These are phyloP conservation scores for Sinocyclocheilus anshuiensis DNA, from an alignment of 2,113 vertebrate genomes.

Conservation along the genomic window DNA sequence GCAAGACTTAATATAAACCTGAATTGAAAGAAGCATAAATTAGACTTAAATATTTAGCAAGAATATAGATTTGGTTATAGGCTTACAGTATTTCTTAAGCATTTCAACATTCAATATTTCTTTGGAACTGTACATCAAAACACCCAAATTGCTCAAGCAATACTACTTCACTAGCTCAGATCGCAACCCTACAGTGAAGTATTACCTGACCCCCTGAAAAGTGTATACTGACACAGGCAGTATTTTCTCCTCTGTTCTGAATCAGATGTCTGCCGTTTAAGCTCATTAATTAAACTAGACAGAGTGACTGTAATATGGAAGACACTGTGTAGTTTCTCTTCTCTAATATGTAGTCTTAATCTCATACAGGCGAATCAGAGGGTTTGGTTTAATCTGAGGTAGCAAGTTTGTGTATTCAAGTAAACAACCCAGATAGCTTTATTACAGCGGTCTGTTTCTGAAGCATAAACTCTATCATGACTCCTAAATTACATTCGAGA, in stretches of 20 bases:
- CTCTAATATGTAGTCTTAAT: conserved; percentile 40
- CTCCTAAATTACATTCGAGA: conserved; percentile 34
- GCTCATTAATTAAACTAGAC: background rate
- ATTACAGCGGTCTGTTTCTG: conserved; percentile 37
- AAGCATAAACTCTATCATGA: conserved; percentile 38
- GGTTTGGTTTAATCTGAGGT: conserved; percentile 54
- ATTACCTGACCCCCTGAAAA: conserved; percentile 27
- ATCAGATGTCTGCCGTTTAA: conserved; percentile 3
- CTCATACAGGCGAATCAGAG: conserved; percentile 51
- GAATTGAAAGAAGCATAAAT: conserved; percentile 54
- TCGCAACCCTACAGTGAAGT: conserved; percentile 32
- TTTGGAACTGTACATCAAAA: conserved; percentile 57
- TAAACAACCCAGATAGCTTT: conserved; percentile 50
- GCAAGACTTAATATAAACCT: conserved; percentile 16
- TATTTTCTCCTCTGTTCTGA: conserved; percentile 27
- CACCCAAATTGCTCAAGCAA: conserved; percentile 41
- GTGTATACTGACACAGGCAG: conserved; percentile 36
- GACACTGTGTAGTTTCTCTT: background rate
- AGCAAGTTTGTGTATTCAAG: conserved; percentile 56
- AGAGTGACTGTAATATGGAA: background rate
- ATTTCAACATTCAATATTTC: conserved; percentile 58
- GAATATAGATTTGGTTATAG: conserved; percentile 61
- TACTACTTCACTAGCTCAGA: conserved; percentile 20
- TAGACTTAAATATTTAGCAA: conserved; percentile 58
- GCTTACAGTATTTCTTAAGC: conserved; percentile 54